Evolutionary conservation across 2,113 vertebrate species (phyloP).

Genomic region (Elephas maximus): DNA sequence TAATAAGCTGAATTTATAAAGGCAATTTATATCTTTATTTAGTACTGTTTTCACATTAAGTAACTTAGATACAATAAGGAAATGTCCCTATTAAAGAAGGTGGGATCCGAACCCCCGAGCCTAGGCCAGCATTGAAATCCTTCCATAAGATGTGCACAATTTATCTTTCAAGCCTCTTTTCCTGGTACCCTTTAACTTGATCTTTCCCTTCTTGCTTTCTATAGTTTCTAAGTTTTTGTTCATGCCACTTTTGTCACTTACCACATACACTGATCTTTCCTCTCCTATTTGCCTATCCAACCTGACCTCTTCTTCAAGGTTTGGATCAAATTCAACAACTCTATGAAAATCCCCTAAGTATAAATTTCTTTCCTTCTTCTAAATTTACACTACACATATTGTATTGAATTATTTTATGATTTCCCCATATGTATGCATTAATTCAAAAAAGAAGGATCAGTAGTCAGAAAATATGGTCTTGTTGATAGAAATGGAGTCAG

Average conservation of each 20-base stretch:
- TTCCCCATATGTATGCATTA: background rate
- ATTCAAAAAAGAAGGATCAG: background rate
- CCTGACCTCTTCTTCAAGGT: background rate
- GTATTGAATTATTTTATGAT: background rate
- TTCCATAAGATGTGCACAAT: background rate
- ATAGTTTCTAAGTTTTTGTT: slow-evolving; percentile 5
- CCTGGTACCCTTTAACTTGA: background rate
- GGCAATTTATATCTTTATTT: slow-evolving; percentile 18
- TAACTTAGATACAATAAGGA: background rate
- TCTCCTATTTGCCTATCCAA: background rate
- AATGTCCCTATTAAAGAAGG: background rate
- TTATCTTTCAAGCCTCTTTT: background rate
- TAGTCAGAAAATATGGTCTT: too few relatives aligned
- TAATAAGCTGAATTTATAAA: slow-evolving; percentile 18
- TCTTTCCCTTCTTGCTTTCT: background rate
- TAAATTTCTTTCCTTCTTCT: background rate
- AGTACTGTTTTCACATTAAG: slow-evolving; percentile 1
- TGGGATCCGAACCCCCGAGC: background rate
- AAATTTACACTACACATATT: slow-evolving; percentile 7
- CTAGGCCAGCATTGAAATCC: background rate
- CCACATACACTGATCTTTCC: background rate
- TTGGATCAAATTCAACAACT: slow-evolving; percentile 5
- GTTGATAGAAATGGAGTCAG: too few relatives aligned
- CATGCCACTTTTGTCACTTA: background rate
- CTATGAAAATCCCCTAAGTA: background rate